A percentile compares a stretch with the other conserved stretches of the same genome.
phyloP scores from a whole-genome alignment of 2,113 vertebrate species.

The Athene noctua region DNA sequence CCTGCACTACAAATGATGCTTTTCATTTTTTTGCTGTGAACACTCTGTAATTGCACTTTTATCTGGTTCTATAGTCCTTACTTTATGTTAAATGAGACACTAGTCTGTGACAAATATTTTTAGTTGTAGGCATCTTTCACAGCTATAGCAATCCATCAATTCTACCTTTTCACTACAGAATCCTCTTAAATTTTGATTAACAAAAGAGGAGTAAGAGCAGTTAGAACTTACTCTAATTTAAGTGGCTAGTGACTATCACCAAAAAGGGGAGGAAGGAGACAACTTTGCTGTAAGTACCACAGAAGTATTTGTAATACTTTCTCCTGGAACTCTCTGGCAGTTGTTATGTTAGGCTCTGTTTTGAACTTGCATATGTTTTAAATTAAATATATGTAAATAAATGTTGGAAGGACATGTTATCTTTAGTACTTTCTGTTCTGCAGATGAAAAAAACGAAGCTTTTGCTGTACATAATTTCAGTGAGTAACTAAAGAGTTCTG shows the following conservation, averaged over 20 bases:
- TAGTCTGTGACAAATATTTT: background rate
- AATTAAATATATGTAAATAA: conserved; percentile 41
- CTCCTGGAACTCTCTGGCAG: background rate
- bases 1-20: background rate
- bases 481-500: background rate
- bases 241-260: background rate
- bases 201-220: background rate
- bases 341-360: background rate
- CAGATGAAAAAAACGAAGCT: background rate
- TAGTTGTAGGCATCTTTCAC: background rate
- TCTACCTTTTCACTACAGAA: background rate
- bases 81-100: background rate
- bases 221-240: background rate
- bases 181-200: background rate
- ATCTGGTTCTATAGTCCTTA: background rate
- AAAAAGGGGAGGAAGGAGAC: background rate
- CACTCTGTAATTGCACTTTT: background rate
- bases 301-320: background rate
- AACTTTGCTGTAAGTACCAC: background rate
- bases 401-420: background rate
- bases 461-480: background rate
- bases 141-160: background rate
- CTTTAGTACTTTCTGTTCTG: conserved; percentile 28
- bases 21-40: background rate
- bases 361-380: conserved; percentile 7